phyloP scores from a whole-genome alignment of 2,797 vertebrate species.

The Adelosebastes latens region DNA sequence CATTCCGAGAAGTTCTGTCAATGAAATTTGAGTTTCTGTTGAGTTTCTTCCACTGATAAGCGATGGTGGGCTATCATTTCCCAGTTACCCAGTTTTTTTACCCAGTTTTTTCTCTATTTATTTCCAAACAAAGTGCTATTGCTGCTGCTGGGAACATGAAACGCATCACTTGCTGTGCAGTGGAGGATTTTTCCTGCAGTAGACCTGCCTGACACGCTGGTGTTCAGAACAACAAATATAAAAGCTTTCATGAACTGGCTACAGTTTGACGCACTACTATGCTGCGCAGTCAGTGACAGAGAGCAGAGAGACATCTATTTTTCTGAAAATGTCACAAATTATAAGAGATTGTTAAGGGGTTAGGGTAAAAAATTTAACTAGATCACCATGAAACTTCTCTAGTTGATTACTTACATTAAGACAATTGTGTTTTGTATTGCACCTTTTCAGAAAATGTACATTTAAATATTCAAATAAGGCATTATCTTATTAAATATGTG shows the following conservation, averaged over 20 bases:
- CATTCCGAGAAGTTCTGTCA: not conserved
- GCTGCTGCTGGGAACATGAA: slow-evolving; percentile 44
- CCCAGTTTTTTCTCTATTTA: not conserved
- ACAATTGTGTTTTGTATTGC: too few relatives aligned
- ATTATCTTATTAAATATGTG: too few relatives aligned
- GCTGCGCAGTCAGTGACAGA: not conserved
- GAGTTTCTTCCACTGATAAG: not conserved
- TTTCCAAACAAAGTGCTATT: slow-evolving; percentile 34
- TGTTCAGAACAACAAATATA: slow-evolving; percentile 29
- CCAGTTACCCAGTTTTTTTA: not conserved
- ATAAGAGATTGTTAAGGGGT: not conserved
- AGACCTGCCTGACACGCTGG: slow-evolving; percentile 29
- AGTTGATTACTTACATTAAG: too few relatives aligned
- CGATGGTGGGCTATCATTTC: not conserved
- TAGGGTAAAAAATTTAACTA: too few relatives aligned
- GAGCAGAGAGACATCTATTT: not conserved
- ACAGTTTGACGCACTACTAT: slow-evolving; percentile 13
- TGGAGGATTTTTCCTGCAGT: slow-evolving; percentile 29
- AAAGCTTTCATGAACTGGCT: slow-evolving; percentile 38
- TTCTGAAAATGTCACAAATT: slow-evolving; percentile 25
- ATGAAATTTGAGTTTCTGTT: not conserved
- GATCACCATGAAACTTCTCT: too few relatives aligned
- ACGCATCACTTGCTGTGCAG: slow-evolving; percentile 44
- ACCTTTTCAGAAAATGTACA: accelerated
- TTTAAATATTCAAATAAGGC: too few relatives aligned